Evolutionary conservation across 2,888 invertebrate species (phyloP).

Genomic region (Parascotia fuliginaria): DNA sequence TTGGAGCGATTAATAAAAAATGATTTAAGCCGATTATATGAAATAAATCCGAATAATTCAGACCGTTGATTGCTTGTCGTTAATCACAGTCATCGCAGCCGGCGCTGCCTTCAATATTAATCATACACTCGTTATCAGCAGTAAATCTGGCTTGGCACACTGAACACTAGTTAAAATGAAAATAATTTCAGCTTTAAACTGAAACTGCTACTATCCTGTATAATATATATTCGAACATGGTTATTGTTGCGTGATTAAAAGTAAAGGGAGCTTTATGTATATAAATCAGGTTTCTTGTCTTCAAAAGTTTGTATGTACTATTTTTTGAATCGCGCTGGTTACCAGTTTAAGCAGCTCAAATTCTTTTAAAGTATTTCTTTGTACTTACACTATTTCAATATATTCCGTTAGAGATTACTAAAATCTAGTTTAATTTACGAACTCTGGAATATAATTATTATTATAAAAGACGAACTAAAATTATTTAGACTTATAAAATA

Average conservation of each 20-base stretch:
- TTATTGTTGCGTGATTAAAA: slow-evolving; percentile 23
- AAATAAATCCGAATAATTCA: slow-evolving; percentile 63
- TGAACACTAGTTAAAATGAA: slow-evolving; percentile 58
- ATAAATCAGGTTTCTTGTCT: no score
- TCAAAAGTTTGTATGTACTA: no score
- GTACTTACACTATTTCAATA: no score
- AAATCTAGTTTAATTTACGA: no score
- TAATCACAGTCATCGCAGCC: slow-evolving; percentile 67
- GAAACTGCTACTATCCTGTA: slow-evolving; percentile 22
- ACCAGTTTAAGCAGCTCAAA: no score
- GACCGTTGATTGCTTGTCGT: slow-evolving; percentile 70
- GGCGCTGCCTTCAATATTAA: slow-evolving; percentile 65
- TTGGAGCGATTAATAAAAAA: slow-evolving; percentile 41
- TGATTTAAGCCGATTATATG: slow-evolving; percentile 44
- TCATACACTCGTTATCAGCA: slow-evolving; percentile 70
- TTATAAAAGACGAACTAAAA: no score
- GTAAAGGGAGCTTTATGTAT: not conserved
- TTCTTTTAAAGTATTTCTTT: no score
- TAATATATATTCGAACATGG: slow-evolving; percentile 32
- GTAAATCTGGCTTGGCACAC: slow-evolving; percentile 54
- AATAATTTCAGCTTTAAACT: slow-evolving; percentile 56
- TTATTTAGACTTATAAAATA: no score
- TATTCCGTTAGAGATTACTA: no score
- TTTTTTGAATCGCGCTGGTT: no score
- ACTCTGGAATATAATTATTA: no score